A percentile compares a stretch with the other conserved stretches of the same genome.
Evolutionary conservation across 2,797 vertebrate species (phyloP).

Genomic region (Leptatherina wallacei): DNA sequence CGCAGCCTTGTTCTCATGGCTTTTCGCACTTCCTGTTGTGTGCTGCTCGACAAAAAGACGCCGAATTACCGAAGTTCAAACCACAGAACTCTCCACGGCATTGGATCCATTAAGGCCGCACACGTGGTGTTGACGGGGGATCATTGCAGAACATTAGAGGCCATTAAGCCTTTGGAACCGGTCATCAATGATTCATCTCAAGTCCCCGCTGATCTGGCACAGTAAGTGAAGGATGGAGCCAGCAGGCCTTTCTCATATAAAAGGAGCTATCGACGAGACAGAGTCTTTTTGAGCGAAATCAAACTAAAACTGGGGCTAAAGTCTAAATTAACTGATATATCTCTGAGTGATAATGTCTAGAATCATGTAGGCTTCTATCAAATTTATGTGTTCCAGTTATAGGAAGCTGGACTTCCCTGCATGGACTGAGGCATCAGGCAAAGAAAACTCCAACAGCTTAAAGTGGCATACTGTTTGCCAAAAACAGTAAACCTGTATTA

Average conservation of each 20-base stretch:
- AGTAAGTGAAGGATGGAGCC: constrained; percentile 62
- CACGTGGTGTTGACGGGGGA: constrained; percentile 91
- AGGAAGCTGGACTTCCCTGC: neutral
- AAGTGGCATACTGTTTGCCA: neutral
- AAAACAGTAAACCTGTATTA: neutral
- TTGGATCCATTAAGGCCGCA: constrained; percentile 90
- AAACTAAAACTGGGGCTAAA: neutral
- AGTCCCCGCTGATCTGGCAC: constrained; percentile 82
- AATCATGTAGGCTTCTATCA: neutral
- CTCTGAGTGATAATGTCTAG: neutral
- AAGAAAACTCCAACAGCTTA: neutral
- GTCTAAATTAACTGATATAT: neutral
- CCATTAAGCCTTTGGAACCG: constrained; percentile 93
- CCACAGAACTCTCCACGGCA: constrained; percentile 92
- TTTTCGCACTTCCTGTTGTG: constrained; percentile 64
- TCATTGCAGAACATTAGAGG: constrained; percentile 98
- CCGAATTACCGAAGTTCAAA: constrained; percentile 89
- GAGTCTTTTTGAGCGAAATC: constrained; percentile 4
- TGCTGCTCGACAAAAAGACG: constrained; percentile 62
- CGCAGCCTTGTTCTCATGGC: constrained; percentile 63
- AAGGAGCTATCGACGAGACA: constrained; percentile 43
- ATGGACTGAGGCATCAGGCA: neutral
- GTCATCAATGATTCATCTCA: constrained; percentile 96
- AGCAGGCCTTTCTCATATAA: constrained; percentile 54
- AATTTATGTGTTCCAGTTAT: neutral